Evolutionary conservation across 2,888 invertebrate species (phyloP), one percentile per base, ranked within the genome.

Genomic region (Pedicia rivosa): DNA sequence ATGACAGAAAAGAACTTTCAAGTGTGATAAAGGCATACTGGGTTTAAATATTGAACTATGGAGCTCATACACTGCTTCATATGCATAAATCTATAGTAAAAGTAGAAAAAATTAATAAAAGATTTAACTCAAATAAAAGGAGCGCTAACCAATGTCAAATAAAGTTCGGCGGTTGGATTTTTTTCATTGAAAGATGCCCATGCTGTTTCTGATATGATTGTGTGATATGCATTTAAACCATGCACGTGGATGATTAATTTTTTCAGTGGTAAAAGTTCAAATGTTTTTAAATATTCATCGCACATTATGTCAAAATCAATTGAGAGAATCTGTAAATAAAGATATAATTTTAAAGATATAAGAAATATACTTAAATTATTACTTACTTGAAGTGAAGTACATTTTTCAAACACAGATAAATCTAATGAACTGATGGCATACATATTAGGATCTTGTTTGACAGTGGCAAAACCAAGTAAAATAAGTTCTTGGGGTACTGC

Each of bases 1-100:
- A 56, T 76, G 74, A 55, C 80, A 80, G 59, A 81, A 82, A 46
- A 80, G 68, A 38, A 76, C 74, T 50, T 77, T 72, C 35, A 81
- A 65, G 55, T 78, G 77, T 15, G 76, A 71, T 15, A 82, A 62
- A 13, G 80, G 81, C 77, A 82, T 77, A 39, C 70, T 65, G 30
- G 68, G 68, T 45, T 69, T 68, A 35, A 82, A 57, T 45, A 82
- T 74, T 42, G 70, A 64, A 31, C 64, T 56, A 40, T 78, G 67
- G 44, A 80, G 57, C 41, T 67, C 62, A 44, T 65, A 63, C 13
- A 77, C 70, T 34, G 76, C 78, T 47, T 72, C 70, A 45, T 72
- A 73, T 20, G 79, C 77, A 55, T 80, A 78, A 43, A 81, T 70
- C 5, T 61, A 45, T 1, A 58, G 50, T 14, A 59, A 47, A 46